Evolutionary conservation across 92 coral and sea anemone species (phyloP), one percentile per base, ranked within the genome.

Genomic region (Muricea muricata): DNA sequence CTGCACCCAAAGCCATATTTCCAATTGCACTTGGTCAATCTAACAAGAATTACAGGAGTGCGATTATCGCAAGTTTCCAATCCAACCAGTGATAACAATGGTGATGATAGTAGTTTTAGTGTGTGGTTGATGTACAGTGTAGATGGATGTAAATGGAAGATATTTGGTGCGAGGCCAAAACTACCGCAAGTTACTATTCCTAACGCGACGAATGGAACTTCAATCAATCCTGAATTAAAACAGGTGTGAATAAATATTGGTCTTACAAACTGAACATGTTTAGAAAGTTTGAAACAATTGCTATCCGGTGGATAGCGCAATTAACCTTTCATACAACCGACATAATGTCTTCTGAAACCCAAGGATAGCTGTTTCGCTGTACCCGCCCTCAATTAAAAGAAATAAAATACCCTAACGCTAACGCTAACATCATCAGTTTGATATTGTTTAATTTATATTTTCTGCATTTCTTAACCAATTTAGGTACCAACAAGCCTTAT

Each of bases 61-160:
- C 33, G 83, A 30, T 26, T 78, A 54, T 60, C 3, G 0, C 21
- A 13, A 7, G 30, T 60, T 14, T 0, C 9, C 20, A 20, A 26
- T 12, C 41, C 26, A 1, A 24, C 14, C 9, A 9, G 52, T 11
- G 13, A 8, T 25, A 21, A 17, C 13, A 73, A 41, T 10, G 5
- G 12, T 29, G 18, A 9, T 31, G 35, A 15, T 32, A 21, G 21
- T 6, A 54, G 39, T 26, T 34, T 29, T 65, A 17, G 21, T 32
- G 35, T 32, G 18, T 35, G 83, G 21, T 57, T 78, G 17, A 55
- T 78, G 83, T 78, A 78, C 54, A 78, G 83, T 78, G 10, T 78
- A 11, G 55, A 78, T 58, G 83, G 83, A 24, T 78, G 83, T 66
- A 55, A 78, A 40, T 78, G 83, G 83, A 78, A 56, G 29, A 35